A percentile compares a stretch with the other conserved stretches of the same genome.
Evolutionary conservation across 2,113 vertebrate species (phyloP).

Genomic region (Chaetorhynchus papuensis): DNA sequence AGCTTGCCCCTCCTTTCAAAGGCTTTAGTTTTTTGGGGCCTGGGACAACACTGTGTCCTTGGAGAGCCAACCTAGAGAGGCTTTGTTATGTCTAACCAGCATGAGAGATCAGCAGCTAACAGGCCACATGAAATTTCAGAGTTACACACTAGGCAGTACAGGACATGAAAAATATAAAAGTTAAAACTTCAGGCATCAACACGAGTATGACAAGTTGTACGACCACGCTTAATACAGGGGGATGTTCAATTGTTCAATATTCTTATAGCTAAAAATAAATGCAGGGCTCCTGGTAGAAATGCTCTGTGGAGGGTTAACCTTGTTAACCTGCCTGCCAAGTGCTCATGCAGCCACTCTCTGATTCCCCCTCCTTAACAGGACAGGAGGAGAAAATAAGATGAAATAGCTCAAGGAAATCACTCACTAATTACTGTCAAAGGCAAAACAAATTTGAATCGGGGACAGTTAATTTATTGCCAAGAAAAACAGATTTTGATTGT

Average conservation of each 20-base stretch:
- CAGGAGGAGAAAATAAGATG: not conserved
- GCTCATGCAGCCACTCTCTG: not conserved
- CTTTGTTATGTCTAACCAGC: no score
- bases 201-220: fast-evolving
- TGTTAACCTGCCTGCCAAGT: not conserved
- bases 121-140: no score
- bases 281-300: not conserved
- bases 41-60: no score
- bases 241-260: not conserved
- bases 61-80: no score
- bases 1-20: no score
- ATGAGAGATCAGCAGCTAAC: no score
- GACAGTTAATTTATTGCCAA: not conserved
- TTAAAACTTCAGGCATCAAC: not conserved
- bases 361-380: not conserved
- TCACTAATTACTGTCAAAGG: not conserved
- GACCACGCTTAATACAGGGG: not conserved
- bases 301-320: not conserved
- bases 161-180: no score
- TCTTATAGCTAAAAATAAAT: not conserved
- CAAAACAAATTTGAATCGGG: not conserved
- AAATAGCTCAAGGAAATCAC: not conserved
- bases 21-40: no score
- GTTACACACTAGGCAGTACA: no score
- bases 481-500: not conserved